Conservation (phyloP, 2,797 vertebrate genomes). For the Phalloptychus januarius region DNA sequence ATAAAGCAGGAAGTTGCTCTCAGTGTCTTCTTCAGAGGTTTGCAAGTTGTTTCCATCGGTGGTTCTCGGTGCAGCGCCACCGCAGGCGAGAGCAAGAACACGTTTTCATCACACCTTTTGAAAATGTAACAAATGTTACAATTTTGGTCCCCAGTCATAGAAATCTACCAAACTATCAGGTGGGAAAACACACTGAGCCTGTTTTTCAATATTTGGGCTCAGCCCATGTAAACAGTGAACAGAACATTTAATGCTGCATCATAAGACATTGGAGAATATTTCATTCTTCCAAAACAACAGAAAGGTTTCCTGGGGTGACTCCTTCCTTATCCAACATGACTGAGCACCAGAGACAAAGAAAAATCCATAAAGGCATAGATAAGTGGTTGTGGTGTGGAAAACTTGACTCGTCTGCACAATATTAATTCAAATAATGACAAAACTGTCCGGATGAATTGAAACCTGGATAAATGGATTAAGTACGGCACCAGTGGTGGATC, state of each 20-base stretch:
- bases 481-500: neutral
- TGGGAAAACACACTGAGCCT: neutral
- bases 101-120: too few species aligned
- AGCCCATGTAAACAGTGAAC: neutral
- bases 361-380: neutral
- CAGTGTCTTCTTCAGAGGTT: too few species aligned
- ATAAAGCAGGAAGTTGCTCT: too few species aligned
- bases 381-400: neutral
- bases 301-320: neutral
- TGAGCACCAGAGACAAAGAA: neutral
- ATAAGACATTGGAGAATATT: neutral
- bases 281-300: neutral
- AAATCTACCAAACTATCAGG: too few species aligned
- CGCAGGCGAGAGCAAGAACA: too few species aligned
- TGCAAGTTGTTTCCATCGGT: too few species aligned
- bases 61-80: too few species aligned
- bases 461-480: neutral
- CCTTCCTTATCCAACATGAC: neutral
- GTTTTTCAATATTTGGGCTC: neutral
- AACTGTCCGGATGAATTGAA: neutral
- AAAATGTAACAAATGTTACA: too few species aligned
- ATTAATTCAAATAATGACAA: neutral
- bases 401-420: neutral
- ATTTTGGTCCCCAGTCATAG: too few species aligned
- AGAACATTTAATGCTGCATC: neutral